These are phyloP conservation scores for Mastomys coucha DNA, from an alignment of 2,113 vertebrate species.

Conservation along the genomic window DNA sequence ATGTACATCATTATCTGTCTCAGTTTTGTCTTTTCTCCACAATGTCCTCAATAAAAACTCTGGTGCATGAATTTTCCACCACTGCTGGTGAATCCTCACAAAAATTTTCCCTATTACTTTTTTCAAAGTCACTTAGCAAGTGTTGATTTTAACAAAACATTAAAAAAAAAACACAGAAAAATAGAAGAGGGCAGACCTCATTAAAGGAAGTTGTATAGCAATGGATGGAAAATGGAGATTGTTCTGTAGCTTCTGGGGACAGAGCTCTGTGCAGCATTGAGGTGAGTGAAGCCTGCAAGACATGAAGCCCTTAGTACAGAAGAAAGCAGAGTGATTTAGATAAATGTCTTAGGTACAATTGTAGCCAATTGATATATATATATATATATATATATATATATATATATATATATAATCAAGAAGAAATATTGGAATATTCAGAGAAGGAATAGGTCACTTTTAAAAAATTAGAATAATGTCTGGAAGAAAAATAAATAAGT, in stretches of 20 bases:
- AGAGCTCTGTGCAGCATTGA: too few species aligned
- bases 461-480: neutral
- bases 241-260: rapidly evolving
- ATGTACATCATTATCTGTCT: neutral
- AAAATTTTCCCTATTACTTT: neutral
- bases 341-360: neutral
- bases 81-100: neutral
- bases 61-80: neutral
- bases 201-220: rapidly evolving
- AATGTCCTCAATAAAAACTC: neutral
- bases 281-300: neutral
- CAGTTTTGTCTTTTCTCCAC: neutral
- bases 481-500: neutral
- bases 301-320: neutral
- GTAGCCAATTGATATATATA: neutral
- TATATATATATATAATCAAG: neutral
- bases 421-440: neutral
- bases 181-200: rapidly evolving
- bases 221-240: rapidly evolving
- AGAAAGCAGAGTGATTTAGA: neutral
- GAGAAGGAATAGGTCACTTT: neutral
- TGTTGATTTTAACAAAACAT: neutral
- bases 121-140: neutral
- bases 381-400: too few species aligned
- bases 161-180: neutral